Percentiles rank a stretch among this genome's conserved stretches.
phyloP scores from a whole-genome alignment of 1,140 invertebrate genomes.

The Dufourea novaeangliae region DNA sequence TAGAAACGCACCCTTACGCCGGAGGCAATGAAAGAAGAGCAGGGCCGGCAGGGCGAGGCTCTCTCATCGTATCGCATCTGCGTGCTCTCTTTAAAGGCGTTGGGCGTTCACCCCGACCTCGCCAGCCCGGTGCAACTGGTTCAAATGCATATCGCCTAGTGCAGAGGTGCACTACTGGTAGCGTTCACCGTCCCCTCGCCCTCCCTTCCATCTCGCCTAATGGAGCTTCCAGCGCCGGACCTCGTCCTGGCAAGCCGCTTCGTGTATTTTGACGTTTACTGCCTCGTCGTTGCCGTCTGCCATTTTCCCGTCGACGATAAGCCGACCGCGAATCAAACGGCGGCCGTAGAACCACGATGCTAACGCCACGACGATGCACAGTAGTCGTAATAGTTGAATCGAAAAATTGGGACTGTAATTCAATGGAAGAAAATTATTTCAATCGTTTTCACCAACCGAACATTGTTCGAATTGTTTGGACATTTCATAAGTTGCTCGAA shows the following conservation, averaged over 20 bases:
- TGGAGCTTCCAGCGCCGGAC: slow-evolving; percentile 66
- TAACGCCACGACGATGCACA: too few species aligned
- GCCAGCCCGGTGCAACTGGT: slow-evolving; percentile 77
- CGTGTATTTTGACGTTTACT: slow-evolving; percentile 59
- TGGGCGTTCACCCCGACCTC: slow-evolving; percentile 81
- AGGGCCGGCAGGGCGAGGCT: slow-evolving; percentile 68
- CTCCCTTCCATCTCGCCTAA: slow-evolving; percentile 52
- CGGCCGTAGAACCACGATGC: neutral
- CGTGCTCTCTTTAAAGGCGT: slow-evolving; percentile 79
- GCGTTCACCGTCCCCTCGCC: slow-evolving; percentile 38
- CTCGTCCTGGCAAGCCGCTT: slow-evolving; percentile 34
- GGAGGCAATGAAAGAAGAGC: slow-evolving; percentile 72
- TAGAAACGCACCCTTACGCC: slow-evolving; percentile 69
- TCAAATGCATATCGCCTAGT: slow-evolving; percentile 75
- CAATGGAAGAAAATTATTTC: too few species aligned
- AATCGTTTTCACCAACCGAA: too few species aligned
- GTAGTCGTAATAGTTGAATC: too few species aligned
- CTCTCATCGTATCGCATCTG: slow-evolving; percentile 54
- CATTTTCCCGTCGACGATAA: slow-evolving; percentile 43
- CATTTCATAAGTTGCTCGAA: too few species aligned
- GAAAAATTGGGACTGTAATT: too few species aligned
- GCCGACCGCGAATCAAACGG: slow-evolving; percentile 35
- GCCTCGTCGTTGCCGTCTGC: slow-evolving; percentile 16
- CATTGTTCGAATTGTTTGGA: too few species aligned
- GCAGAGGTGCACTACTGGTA: slow-evolving; percentile 76